Conservation (phyloP, 92 coral and sea anemone species). For the Plumapathes pennacea region DNA sequence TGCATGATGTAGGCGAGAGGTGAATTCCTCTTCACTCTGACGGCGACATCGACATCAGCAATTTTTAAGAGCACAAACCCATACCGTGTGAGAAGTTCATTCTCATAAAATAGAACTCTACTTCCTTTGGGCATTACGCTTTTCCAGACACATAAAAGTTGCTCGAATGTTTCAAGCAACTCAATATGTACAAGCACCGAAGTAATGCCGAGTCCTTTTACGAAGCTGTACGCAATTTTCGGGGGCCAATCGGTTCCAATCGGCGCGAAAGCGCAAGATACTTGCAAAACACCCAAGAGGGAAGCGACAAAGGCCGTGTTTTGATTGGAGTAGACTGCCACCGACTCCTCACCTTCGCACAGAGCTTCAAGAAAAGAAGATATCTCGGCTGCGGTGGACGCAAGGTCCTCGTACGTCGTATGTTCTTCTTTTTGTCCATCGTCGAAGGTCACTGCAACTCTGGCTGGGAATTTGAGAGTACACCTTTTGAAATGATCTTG, state of each 20-base stretch:
- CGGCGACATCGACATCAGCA: neutral
- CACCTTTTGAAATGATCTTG: no score
- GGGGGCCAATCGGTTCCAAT: constrained; percentile 62
- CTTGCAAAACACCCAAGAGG: constrained; percentile 68
- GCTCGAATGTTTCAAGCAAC: constrained; percentile 28
- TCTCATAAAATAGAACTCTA: neutral
- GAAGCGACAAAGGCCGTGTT: constrained; percentile 51
- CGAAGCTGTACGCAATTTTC: constrained; percentile 33
- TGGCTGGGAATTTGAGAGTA: constrained; percentile 21
- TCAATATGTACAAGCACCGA: constrained; percentile 39
- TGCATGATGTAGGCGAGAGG: constrained; percentile 86
- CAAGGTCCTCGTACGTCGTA: constrained; percentile 57
- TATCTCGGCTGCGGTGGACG: constrained; percentile 35
- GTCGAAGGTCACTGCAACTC: constrained; percentile 57
- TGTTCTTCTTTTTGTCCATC: constrained; percentile 43
- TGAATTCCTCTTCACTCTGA: neutral
- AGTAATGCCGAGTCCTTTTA: constrained; percentile 32
- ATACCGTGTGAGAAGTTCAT: constrained; percentile 13
- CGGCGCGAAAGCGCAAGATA: constrained; percentile 78
- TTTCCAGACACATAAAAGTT: neutral
- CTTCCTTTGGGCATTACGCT: neutral
- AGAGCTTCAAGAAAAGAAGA: constrained; percentile 29
- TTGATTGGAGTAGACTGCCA: constrained; percentile 69
- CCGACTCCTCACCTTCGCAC: constrained; percentile 25
- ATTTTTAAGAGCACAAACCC: constrained; percentile 32